A percentile compares a stretch with the other conserved stretches of the same genome.
These are phyloP conservation scores for Leptobrachium ailaonicum DNA, from an alignment of 2,113 vertebrate genomes.

Conservation along the genomic window DNA sequence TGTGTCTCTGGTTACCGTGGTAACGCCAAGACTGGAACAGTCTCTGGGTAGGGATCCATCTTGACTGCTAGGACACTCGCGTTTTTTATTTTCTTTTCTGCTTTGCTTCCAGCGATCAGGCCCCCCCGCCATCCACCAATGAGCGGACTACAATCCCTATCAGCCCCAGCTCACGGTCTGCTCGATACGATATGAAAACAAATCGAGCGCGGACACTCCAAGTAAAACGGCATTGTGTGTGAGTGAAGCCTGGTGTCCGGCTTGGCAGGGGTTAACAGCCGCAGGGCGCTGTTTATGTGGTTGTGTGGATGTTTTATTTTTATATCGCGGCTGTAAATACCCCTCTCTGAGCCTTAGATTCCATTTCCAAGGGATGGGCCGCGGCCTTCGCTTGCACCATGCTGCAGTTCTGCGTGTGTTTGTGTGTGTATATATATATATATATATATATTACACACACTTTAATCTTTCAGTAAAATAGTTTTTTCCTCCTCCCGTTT, in stretches of 20 bases:
- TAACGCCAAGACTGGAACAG: conserved; percentile 2
- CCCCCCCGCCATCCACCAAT: too few relatives aligned
- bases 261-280: conserved; percentile 10
- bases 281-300: conserved; percentile 16
- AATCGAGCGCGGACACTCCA: too few relatives aligned
- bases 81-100: not conserved
- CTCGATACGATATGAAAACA: too few relatives aligned
- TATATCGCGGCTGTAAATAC: conserved; percentile 37
- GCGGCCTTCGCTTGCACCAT: conserved; percentile 15
- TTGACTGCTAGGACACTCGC: conserved; percentile 22
- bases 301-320: conserved; percentile 33
- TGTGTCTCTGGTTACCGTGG: conserved; percentile 10
- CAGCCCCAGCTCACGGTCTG: not conserved
- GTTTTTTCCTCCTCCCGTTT: too few relatives aligned
- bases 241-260: not conserved
- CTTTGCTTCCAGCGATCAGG: too few relatives aligned
- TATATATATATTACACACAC: too few relatives aligned
- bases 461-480: not conserved
- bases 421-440: too few relatives aligned
- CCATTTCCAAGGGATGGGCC: conserved; percentile 4
- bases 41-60: conserved; percentile 10
- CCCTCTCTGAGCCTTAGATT: conserved; percentile 7
- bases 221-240: too few relatives aligned
- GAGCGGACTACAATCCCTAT: not conserved
- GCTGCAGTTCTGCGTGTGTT: not conserved